Percentiles rank a stretch among this genome's conserved stretches.
These are phyloP conservation scores for Pungitius pungitius DNA, from an alignment of 2,113 vertebrate genomes.

Conservation along the genomic window DNA sequence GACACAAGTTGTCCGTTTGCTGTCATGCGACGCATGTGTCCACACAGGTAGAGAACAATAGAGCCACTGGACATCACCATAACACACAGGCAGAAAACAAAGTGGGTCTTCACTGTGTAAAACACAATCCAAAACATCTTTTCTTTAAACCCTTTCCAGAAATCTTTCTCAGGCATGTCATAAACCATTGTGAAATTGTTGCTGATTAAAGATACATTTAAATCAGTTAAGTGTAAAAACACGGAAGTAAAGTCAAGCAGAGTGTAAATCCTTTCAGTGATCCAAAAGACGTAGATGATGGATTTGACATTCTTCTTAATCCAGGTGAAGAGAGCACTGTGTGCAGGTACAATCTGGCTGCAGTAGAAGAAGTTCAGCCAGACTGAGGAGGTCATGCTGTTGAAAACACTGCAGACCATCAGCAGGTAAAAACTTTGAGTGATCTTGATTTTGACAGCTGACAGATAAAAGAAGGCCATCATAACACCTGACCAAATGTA, in stretches of 20 bases:
- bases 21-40: conserved; percentile 51
- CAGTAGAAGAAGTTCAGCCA: conserved; percentile 65
- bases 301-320: conserved; percentile 61
- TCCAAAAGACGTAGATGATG: conserved; percentile 45
- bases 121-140: fast-evolving
- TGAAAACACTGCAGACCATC: neutral
- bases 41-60: conserved; percentile 56
- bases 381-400: conserved; percentile 24
- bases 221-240: neutral
- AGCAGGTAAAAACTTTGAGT: fast-evolving
- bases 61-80: conserved; percentile 54
- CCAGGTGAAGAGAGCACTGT: conserved; percentile 37
- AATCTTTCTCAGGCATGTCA: neutral
- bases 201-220: neutral
- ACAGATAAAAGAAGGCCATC: neutral
- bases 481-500: neutral
- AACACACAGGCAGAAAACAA: conserved; percentile 32
- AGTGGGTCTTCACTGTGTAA: fast-evolving
- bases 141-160: fast-evolving
- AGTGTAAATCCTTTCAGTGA: conserved; percentile 21
- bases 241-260: neutral
- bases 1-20: neutral
- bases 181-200: neutral
- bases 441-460: too few relatives aligned
- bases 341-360: conserved; percentile 58